Base-by-base conservation (phyloP, 2,113 vertebrate species). In the Catagonus wagneri region DNA sequence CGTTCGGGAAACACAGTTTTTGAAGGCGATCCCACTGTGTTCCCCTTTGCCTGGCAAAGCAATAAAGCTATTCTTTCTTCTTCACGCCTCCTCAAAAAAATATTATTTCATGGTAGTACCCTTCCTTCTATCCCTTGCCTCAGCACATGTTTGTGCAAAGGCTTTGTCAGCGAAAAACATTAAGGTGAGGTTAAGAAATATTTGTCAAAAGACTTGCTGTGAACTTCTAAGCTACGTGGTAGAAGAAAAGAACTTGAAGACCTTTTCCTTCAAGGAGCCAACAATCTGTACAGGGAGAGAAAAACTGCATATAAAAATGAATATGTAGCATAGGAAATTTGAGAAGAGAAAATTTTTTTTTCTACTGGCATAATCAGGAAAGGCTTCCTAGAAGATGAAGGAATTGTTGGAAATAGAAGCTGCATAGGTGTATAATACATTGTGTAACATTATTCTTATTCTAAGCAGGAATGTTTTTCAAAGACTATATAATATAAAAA, bases 401-500 rank as follows among this genome's bases (percentile, higher is more conserved):
- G 65, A 83, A 79, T 14, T 54, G 23, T 61, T 89, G 32, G 36
- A 72, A 63, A 36, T 72, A 52, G 14, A 89, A 22, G 29, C 39
- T 78, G 27, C 14, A 27, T 44, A 60, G 19, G 66, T 71, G 10
- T 76, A 27, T 29, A 86, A 80, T 44, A 84, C 12, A 22, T 72
- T 89, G 34, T 27, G 14, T 90, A 78, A 34, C 54, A 32, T 15
- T 78, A 58, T 56, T 84, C 52, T 95, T 81, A 88, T 90, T 84
- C 32, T 91, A 84, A 94, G 74, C 23, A 94, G 17, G 84, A 89
- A 88, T 87, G 7, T 39, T 90, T 92, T 92, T 74, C 66, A 93
- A 79, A 93, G 52, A 83, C n/a, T 74, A 13, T 60, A 8, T 84
- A 75, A 75, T 13, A 72, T 4, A 72, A 63, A 83, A 92, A 84